These are phyloP conservation scores for Cynoglossus semilaevis DNA, from an alignment of 2,113 vertebrate species.

Conservation along the genomic window DNA sequence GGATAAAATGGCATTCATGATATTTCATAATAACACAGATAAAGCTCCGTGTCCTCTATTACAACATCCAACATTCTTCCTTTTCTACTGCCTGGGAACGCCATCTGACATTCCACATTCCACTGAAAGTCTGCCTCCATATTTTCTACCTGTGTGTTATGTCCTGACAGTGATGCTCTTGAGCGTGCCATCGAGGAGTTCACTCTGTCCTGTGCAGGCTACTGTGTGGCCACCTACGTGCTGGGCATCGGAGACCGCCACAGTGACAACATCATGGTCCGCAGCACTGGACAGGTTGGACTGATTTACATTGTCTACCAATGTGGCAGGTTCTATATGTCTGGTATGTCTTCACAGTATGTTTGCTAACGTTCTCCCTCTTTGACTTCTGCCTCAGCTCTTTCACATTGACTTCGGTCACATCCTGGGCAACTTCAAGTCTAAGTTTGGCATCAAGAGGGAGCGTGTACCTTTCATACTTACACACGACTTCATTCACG, in stretches of 20 bases:
- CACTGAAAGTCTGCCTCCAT: not conserved
- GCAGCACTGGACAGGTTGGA: constrained; percentile 94
- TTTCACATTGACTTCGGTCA: constrained; percentile 99
- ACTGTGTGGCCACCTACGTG: constrained; percentile 99
- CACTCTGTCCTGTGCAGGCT: constrained; percentile 97
- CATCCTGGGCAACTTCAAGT: constrained; percentile 98
- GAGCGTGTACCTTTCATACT: constrained; percentile 98
- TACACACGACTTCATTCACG: constrained; percentile 98
- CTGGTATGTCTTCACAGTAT: no score
- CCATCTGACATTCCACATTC: no score
- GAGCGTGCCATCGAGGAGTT: constrained; percentile 97
- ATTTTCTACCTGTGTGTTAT: not conserved
- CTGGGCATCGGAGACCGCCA: constrained; percentile 97
- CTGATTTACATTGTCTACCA: not conserved
- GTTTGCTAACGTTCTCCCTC: not conserved
- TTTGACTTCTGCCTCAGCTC: constrained; percentile 74
- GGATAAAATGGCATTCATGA: no score
- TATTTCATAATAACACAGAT: no score
- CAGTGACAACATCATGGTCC: constrained; percentile 99
- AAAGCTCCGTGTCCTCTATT: no score
- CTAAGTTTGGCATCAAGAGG: constrained; percentile 99
- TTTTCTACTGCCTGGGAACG: no score
- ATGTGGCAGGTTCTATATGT: accelerated
- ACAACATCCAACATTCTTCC: no score
- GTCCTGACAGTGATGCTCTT: constrained; percentile 83